phyloP scores from a whole-genome alignment of 2,888 invertebrate genomes.

The Pandemis cinnamomeana region DNA sequence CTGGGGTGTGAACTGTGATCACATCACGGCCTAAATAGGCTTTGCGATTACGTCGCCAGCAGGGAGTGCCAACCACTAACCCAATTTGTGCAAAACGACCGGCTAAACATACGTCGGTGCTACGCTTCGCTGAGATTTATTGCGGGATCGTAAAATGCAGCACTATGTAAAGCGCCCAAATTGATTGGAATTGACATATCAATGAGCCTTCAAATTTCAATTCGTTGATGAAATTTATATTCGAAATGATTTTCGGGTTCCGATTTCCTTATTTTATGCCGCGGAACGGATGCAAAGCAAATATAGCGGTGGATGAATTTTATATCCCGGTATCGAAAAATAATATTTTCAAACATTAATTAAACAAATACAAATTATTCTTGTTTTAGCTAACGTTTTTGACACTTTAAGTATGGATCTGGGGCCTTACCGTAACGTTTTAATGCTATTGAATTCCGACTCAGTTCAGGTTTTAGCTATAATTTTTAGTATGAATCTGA shows the following conservation, averaged over 20 bases:
- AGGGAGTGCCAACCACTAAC: constrained; percentile 71
- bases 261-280: constrained; percentile 3
- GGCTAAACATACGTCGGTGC: constrained; percentile 72
- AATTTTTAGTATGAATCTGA: too few relatives aligned
- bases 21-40: constrained; percentile 70
- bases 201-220: constrained; percentile 31
- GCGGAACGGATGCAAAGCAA: neutral
- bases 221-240: constrained; percentile 19
- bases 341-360: neutral
- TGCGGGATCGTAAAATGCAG: constrained; percentile 70
- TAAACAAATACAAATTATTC: too few relatives aligned
- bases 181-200: constrained; percentile 56
- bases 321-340: neutral
- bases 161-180: constrained; percentile 60
- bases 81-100: constrained; percentile 77
- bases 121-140: constrained; percentile 70
- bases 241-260: constrained; percentile 1
- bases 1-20: constrained; percentile 71
- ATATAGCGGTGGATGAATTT: neutral
- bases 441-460: too few relatives aligned
- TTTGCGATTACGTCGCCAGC: constrained; percentile 71
- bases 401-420: too few relatives aligned
- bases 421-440: too few relatives aligned
- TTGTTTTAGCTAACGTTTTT: too few relatives aligned
- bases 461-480: too few relatives aligned